phyloP scores from a whole-genome alignment of 2,888 invertebrate genomes.

The Temnothorax rugatulus region DNA sequence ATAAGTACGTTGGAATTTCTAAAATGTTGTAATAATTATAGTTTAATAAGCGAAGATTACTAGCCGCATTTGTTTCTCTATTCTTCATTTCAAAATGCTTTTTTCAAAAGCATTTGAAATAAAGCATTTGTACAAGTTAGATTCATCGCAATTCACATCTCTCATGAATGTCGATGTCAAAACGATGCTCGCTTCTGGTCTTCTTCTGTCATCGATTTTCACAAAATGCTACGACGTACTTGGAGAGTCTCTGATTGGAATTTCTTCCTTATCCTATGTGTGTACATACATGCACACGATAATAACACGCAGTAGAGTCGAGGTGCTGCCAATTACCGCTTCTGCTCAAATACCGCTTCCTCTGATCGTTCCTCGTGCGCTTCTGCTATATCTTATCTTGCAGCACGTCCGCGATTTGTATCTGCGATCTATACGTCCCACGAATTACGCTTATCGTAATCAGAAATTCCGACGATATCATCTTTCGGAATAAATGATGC shows the following conservation, averaged over 20 bases:
- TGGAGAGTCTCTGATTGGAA: background rate
- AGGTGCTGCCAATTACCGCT: constrained; percentile 17
- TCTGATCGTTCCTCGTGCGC: background rate
- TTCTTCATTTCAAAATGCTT: background rate
- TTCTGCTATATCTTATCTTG: constrained; percentile 21
- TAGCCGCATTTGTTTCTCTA: background rate
- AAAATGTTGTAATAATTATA: background rate
- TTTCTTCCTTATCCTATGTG: background rate
- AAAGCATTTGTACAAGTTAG: background rate
- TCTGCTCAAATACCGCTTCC: constrained; percentile 26
- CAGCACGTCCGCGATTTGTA: background rate
- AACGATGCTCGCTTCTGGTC: constrained; percentile 44
- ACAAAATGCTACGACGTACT: background rate
- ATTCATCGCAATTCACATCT: constrained; percentile 44
- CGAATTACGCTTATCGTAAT: constrained; percentile 7
- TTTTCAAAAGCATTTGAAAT: background rate
- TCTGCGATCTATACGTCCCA: background rate
- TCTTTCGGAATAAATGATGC: constrained; percentile 11
- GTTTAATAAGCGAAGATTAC: background rate
- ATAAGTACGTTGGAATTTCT: background rate
- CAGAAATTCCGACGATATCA: constrained; percentile 1
- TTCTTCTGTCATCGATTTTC: constrained; percentile 26
- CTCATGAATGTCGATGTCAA: constrained; percentile 52
- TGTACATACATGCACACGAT: background rate
- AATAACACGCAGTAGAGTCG: background rate